phyloP scores from a whole-genome alignment of 2,888 invertebrate genomes.

The Resseliella maxima region DNA sequence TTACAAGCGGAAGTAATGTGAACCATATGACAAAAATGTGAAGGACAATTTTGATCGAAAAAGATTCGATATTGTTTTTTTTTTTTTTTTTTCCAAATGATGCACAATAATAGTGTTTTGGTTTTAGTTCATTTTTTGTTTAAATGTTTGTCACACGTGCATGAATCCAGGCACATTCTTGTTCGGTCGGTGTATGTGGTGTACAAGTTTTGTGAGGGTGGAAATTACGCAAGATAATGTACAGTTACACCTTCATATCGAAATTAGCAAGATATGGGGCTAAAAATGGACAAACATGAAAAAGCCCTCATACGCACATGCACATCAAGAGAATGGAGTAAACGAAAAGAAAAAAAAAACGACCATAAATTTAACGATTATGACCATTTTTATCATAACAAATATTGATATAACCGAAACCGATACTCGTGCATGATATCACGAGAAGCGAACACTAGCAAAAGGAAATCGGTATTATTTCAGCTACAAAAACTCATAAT shows the following conservation, averaged over 20 bases:
- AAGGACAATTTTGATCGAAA: not conserved
- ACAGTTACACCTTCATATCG: constrained; percentile 40
- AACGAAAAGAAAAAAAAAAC: constrained; percentile 13
- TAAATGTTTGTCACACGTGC: constrained; percentile 27
- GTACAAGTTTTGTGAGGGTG: not conserved
- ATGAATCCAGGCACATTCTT: not conserved
- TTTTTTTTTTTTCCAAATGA: not conserved
- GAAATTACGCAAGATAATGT: constrained; percentile 48
- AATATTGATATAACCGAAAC: constrained; percentile 55
- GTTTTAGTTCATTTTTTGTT: not conserved
- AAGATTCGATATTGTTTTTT: constrained; percentile 46
- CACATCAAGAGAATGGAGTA: not conserved
- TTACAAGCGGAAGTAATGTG: constrained; percentile 46
- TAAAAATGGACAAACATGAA: not conserved
- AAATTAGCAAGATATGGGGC: not conserved
- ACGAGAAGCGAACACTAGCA: not conserved
- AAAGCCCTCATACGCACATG: too few relatives aligned
- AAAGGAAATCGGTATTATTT: constrained; percentile 49
- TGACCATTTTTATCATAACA: constrained; percentile 55
- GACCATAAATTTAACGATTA: constrained; percentile 56
- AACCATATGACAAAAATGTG: not conserved
- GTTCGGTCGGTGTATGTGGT: not conserved
- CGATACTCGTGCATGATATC: constrained; percentile 44
- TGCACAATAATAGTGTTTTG: not conserved
- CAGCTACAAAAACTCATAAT: constrained; percentile 45